Base-by-base conservation (phyloP, 2,888 invertebrate genomes). In the Eupithecia abbreviata region DNA sequence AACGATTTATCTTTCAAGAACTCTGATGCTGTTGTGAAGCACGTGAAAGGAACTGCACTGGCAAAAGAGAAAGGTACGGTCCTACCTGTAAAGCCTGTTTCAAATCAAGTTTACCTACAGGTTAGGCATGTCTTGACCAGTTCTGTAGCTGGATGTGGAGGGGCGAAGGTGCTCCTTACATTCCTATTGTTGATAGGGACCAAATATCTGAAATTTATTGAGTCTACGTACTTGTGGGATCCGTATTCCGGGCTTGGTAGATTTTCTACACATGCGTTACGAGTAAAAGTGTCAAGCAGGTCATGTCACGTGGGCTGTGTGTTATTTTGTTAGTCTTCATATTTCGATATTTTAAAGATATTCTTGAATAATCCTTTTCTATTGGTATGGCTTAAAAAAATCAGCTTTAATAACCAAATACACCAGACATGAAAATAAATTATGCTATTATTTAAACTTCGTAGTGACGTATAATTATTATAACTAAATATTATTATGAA, bases 21-120 rank as follows among this genome's bases (percentile, higher is more conserved):
- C 81, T 85, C 84, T 80, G 80, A 86, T 86, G 84, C 88, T 88
- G 43, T 68, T 45, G 87, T 86, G 85, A 84, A 85, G 81, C 85
- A 82, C 85, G 89, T 90, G 90, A 91, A 91, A 91, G 90, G 90
- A 90, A 90, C 87, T 84, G 82, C 84, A 83, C 84, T 85, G 83
- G 88, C 88, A 90, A 90, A 91, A 91, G 91, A 91, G 91, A 91
- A 91, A 91, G 91, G 91, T 88, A 85, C 86, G 80, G 82, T 80
- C 78, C 79, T 82, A 73, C 77, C 74, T 76, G 77, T 80, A 73
- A 77, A 85, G 83, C 87, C 81, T 78, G 88, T 85, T 86, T 84
- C 79, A 81, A 84, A 86, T 84, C 86, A 83, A 84, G 87, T 88
- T 87, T 86, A 30, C 62, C 62, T 30, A 79, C 81, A 79, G 80